Conservation (phyloP, 2,888 invertebrate species). For the Drepana falcataria region DNA sequence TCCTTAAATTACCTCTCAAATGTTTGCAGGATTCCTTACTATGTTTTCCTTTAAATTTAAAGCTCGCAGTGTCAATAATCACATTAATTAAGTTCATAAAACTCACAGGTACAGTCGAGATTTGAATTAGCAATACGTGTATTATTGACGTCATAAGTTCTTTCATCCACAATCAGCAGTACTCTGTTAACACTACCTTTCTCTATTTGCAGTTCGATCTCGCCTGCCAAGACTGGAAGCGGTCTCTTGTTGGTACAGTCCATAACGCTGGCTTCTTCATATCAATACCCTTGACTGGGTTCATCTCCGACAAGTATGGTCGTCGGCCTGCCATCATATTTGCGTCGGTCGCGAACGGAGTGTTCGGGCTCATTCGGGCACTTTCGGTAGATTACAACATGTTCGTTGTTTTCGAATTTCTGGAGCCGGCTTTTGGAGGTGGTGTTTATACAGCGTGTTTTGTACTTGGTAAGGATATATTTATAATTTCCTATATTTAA, state of each 20-base stretch:
- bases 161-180: too few species aligned
- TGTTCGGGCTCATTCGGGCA: constrained; percentile 78
- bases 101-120: too few species aligned
- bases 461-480: constrained; percentile 73
- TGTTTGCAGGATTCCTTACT: too few species aligned
- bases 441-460: constrained; percentile 80
- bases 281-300: constrained; percentile 84
- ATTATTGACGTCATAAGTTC: too few species aligned
- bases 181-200: neutral
- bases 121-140: too few species aligned
- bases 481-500: too few species aligned
- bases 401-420: constrained; percentile 79
- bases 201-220: constrained; percentile 79
- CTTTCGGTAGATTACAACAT: constrained; percentile 78
- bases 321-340: constrained; percentile 79
- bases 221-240: constrained; percentile 85
- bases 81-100: too few species aligned
- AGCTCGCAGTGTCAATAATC: too few species aligned
- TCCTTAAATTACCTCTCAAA: too few species aligned
- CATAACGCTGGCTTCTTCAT: constrained; percentile 87
- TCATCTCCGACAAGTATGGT: constrained; percentile 84
- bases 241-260: constrained; percentile 85
- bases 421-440: constrained; percentile 78
- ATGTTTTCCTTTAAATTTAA: too few species aligned
- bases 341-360: constrained; percentile 73